Base-by-base conservation (phyloP, 2,888 invertebrate species). In the Tetranychus piercei region DNA sequence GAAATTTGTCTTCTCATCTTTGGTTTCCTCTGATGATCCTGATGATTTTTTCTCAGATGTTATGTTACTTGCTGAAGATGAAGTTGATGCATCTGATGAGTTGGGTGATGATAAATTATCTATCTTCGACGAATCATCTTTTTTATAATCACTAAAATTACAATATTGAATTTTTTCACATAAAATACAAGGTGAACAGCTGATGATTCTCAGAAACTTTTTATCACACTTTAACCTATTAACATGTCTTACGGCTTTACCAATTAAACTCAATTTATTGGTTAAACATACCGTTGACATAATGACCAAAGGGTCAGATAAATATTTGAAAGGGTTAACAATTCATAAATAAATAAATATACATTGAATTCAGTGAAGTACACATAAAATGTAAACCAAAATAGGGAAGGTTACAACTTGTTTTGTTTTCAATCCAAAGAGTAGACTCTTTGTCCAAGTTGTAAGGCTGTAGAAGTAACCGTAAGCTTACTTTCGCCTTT, bases 141-240 rank as follows among this genome's bases (percentile, higher is more conserved):
- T 55, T 15, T 15, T 55, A 55, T 9, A 55, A 55, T 55, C 55
- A 55, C 55, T 55, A 55, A 55, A 55, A 55, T 55, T 9, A 55
- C 11, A 55, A 55, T 15, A 15, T 9, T 9, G 15, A 7, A 55
- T 55, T 55, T 55, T 55, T 55, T 55, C 55, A 55, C 55, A 55
- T 55, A 55, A 55, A 55, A 55, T 55, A 55, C 55, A 55, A 55
- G 55, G 55, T 55, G 55, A 55, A 55, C 55, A 55, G 55, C 55
- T 55, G 55, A 55, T 55, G 9, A 55, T 1, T 55, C 11, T 9
- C 15, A 55, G 11, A 55, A 55, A 55, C 15, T 55, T 55, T 55
- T 55, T 55, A 55, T 55, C 55, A 55, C 55, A 55, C 15, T 55
- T 55, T 9, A 55, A 55, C 9, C 55, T 9, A 55, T 55, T 55